A percentile compares a stretch with the other conserved stretches of the same genome.
phyloP scores from a whole-genome alignment of 2,797 vertebrate species.

The Hippopotamyrus pictus region DNA sequence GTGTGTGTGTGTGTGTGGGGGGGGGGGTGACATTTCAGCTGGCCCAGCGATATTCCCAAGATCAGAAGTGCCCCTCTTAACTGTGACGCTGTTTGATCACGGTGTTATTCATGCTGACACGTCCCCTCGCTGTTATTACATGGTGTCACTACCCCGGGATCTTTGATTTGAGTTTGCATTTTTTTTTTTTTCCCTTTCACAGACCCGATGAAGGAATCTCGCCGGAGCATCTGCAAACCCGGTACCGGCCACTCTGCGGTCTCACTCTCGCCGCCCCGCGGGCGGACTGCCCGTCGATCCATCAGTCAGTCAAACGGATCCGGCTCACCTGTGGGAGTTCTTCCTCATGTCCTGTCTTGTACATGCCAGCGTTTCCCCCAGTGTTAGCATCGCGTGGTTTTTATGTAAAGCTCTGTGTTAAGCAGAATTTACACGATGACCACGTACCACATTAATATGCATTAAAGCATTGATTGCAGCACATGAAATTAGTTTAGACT shows the following conservation, averaged over 20 bases:
- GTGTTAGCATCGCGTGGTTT: not conserved
- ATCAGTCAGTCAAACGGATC: not conserved
- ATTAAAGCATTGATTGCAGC: not conserved
- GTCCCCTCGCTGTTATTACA: slow-evolving; percentile 30
- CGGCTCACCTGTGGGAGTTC: not conserved
- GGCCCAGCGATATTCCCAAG: not conserved
- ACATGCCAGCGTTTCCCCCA: not conserved
- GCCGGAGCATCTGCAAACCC: not conserved
- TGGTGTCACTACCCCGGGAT: slow-evolving; percentile 21
- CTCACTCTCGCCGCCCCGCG: not conserved
- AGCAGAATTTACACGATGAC: not conserved
- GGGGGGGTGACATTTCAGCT: not conserved
- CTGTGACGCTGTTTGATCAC: slow-evolving; percentile 17
- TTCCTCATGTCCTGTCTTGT: not conserved
- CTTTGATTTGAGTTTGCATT: slow-evolving; percentile 20
- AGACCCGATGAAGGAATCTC: slow-evolving; percentile 11
- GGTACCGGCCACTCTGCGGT: not conserved
- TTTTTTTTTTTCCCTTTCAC: not conserved
- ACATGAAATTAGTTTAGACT: not conserved
- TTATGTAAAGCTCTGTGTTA: not conserved
- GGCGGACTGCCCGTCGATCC: not conserved
- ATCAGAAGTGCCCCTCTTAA: not conserved
- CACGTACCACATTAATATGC: not conserved
- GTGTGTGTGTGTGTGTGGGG: no score
- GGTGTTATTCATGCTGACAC: slow-evolving; percentile 21